A percentile compares a stretch with the other conserved stretches of the same genome.
Evolutionary conservation across 2,113 vertebrate genomes (phyloP).

Genomic region (Chlamydotis undulata): DNA sequence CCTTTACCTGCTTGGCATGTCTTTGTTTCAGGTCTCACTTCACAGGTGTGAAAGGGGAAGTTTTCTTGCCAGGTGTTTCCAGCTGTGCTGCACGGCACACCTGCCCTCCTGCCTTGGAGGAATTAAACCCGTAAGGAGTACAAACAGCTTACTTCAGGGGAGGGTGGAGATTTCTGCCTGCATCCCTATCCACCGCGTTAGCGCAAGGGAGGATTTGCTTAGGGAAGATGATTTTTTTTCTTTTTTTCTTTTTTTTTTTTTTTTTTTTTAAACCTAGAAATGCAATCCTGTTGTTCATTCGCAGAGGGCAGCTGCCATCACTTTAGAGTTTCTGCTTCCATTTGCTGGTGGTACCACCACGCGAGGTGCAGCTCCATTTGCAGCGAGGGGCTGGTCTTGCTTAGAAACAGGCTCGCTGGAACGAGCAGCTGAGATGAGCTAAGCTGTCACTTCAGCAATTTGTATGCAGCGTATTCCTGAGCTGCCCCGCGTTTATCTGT

Average conservation of each 20-base stretch:
- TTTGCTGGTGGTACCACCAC: conserved; percentile 33
- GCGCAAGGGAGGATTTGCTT: background rate
- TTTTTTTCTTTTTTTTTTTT: background rate
- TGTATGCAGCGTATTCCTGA: background rate
- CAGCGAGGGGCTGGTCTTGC: conserved; percentile 24
- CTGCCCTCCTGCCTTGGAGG: background rate
- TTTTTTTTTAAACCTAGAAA: background rate
- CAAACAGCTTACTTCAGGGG: background rate
- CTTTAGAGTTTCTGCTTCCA: conserved; percentile 60
- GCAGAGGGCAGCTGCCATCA: conserved; percentile 23
- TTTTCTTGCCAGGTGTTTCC: background rate
- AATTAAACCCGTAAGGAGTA: background rate
- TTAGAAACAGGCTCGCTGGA: background rate
- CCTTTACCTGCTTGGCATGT: background rate
- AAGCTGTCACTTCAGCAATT: background rate
- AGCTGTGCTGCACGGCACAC: fast-evolving
- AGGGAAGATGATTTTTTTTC: background rate
- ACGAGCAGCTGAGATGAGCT: conserved; percentile 35
- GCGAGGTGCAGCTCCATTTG: conserved; percentile 61
- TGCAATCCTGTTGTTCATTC: background rate
- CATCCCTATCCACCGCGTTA: background rate
- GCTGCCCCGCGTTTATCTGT: background rate
- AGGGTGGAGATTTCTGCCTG: background rate
- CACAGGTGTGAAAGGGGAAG: background rate
- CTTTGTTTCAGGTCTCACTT: background rate